A percentile compares a stretch with the other conserved stretches of the same genome.
These are phyloP conservation scores for Drosophila subpulchrella DNA, from an alignment of 1,140 invertebrate genomes.

Conservation along the genomic window DNA sequence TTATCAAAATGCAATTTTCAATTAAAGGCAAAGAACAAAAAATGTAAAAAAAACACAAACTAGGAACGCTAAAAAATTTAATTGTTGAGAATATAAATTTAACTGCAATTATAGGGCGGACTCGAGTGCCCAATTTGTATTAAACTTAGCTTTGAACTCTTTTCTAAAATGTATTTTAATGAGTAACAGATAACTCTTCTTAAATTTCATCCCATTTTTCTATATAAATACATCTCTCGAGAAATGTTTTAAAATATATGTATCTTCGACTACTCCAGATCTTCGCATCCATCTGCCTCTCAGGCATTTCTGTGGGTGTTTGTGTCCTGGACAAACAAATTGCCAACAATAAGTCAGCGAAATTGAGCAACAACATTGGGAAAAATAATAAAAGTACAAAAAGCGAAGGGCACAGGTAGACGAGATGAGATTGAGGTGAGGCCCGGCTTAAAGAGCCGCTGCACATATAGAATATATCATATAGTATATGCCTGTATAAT, in stretches of 20 bases:
- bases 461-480: background rate
- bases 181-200: too few species aligned
- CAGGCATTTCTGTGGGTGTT: conserved; percentile 8
- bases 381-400: conserved; percentile 1
- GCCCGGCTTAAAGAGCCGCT: conserved; percentile 10
- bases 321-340: conserved; percentile 28
- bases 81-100: conserved; percentile 12
- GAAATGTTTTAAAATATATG: too few species aligned
- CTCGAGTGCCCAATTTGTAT: too few species aligned
- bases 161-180: too few species aligned
- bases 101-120: background rate
- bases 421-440: conserved; percentile 8
- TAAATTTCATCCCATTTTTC: too few species aligned
- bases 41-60: conserved; percentile 13
- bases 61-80: background rate
- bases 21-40: conserved; percentile 35
- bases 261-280: too few species aligned
- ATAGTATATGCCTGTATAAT: conserved; percentile 10
- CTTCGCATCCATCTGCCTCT: background rate
- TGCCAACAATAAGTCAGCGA: conserved; percentile 53
- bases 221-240: too few species aligned
- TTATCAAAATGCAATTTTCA: conserved; percentile 70
- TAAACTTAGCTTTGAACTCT: too few species aligned
- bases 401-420: conserved; percentile 19
- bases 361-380: conserved; percentile 35